A percentile compares a stretch with the other conserved stretches of the same genome.
These are phyloP conservation scores for Papilio xuthus DNA, from an alignment of 1,140 invertebrate genomes.

Conservation along the genomic window DNA sequence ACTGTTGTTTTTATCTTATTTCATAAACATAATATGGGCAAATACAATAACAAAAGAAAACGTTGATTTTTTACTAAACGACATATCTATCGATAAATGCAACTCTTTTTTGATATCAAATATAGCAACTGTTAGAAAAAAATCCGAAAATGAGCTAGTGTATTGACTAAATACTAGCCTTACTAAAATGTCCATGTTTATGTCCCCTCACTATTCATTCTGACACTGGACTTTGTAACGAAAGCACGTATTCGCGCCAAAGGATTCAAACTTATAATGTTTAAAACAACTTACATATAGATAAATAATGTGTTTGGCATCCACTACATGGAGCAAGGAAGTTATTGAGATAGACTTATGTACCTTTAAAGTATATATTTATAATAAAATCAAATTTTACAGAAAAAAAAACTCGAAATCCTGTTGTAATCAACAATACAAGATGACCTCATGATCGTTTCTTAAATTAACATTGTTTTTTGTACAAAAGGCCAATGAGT, in stretches of 20 bases:
- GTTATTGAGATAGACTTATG: background rate
- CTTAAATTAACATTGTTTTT: background rate
- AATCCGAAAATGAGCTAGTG: no score
- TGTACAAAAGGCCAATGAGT: background rate
- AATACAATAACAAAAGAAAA: background rate
- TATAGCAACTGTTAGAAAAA: background rate
- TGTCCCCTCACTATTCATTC: no score
- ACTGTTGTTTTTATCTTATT: background rate
- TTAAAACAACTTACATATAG: no score
- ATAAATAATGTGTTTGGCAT: background rate
- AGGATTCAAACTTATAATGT: no score
- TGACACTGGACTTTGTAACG: no score
- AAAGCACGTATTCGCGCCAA: no score
- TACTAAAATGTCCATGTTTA: no score
- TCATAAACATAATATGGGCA: background rate
- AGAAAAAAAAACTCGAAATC: background rate
- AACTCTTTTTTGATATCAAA: background rate
- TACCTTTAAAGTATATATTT: no score
- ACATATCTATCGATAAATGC: background rate
- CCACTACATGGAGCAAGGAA: background rate
- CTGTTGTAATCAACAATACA: background rate
- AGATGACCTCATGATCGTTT: background rate
- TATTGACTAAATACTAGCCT: no score
- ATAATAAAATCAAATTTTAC: no score
- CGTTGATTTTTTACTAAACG: background rate